Evolutionary conservation across 2,888 invertebrate species (phyloP).

Genomic region (Coronaproctus castanopsis): DNA sequence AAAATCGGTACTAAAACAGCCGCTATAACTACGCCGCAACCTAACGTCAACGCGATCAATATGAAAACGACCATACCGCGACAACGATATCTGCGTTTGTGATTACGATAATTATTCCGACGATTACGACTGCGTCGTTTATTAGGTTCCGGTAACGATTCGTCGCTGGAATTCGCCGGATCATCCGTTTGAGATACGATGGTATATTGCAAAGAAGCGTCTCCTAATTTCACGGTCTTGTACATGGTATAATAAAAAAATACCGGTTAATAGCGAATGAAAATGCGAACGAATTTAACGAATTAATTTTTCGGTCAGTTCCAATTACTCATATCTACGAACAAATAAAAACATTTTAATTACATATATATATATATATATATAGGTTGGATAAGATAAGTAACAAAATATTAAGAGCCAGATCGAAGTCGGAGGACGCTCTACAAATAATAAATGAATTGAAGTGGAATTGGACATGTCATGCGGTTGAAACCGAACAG

Average conservation of each 20-base stretch:
- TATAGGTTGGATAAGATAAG: too few species aligned
- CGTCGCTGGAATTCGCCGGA: neutral
- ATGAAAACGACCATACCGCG: conserved; percentile 23
- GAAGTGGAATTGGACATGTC: too few species aligned
- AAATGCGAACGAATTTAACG: too few species aligned
- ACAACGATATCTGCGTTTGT: conserved; percentile 15
- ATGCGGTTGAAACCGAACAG: too few species aligned
- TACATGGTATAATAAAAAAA: conserved; percentile 43
- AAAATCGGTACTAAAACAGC: conserved; percentile 24
- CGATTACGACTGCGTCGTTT: neutral
- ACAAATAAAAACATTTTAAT: too few species aligned
- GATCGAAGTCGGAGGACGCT: too few species aligned
- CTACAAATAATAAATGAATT: too few species aligned
- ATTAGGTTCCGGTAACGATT: neutral
- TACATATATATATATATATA: too few species aligned
- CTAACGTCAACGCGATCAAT: conserved; percentile 21
- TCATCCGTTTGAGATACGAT: conserved; percentile 11
- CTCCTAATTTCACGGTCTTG: conserved; percentile 52
- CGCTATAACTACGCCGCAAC: conserved; percentile 22
- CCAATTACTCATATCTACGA: too few species aligned
- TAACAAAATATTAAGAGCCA: too few species aligned
- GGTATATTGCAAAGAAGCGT: conserved; percentile 46
- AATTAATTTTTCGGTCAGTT: too few species aligned
- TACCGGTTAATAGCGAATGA: too few species aligned
- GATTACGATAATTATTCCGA: neutral